Percentiles rank a stretch among this genome's conserved stretches.
phyloP scores from a whole-genome alignment of 1,140 invertebrate genomes.

The Capitella teleta region DNA sequence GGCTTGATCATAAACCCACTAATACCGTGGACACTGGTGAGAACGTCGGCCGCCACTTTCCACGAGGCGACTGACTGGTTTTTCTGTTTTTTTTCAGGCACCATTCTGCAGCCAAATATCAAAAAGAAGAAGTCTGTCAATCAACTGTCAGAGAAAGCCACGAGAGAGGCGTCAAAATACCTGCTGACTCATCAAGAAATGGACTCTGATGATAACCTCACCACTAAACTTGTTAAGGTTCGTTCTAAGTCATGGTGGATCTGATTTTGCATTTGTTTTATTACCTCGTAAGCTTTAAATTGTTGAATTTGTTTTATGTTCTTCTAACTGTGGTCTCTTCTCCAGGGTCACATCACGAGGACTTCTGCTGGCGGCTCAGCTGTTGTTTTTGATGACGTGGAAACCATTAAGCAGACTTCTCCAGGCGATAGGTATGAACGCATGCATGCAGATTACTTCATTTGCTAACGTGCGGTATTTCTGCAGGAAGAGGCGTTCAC shows the following conservation, averaged over 20 bases:
- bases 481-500: conserved; percentile 11
- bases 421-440: conserved; percentile 44
- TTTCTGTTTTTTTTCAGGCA: conserved; percentile 51
- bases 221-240: conserved; percentile 85
- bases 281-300: neutral
- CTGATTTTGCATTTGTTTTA: neutral
- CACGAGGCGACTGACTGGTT: neutral
- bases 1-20: conserved; percentile 80
- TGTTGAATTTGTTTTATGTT: conserved; percentile 1
- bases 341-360: conserved; percentile 74
- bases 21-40: conserved; percentile 37
- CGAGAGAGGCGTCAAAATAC: conserved; percentile 73
- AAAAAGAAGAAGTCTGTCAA: conserved; percentile 70
- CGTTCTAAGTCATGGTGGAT: neutral
- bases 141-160: conserved; percentile 61
- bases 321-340: conserved; percentile 17
- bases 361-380: conserved; percentile 86
- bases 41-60: neutral
- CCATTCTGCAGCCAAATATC: conserved; percentile 75
- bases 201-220: conserved; percentile 79
- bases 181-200: conserved; percentile 81
- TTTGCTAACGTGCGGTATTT: neutral
- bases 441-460: neutral
- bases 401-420: conserved; percentile 74
- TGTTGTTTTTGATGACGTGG: conserved; percentile 90